These are phyloP conservation scores for Hemichromis elongatus DNA, from an alignment of 2,113 vertebrate species.

Conservation along the genomic window DNA sequence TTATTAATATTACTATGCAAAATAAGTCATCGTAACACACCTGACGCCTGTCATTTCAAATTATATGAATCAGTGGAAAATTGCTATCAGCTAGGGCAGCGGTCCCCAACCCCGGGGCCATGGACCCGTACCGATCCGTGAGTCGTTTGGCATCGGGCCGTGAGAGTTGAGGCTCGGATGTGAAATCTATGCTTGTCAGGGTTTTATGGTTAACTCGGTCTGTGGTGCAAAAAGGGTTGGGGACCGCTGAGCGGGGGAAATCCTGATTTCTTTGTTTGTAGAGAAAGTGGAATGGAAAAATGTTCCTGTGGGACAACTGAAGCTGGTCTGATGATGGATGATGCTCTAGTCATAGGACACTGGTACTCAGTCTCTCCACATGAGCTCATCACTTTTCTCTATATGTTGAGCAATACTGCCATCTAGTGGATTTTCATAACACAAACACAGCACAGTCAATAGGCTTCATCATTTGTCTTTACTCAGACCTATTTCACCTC, in stretches of 20 bases:
- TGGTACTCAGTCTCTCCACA: not conserved
- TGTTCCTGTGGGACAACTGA: not conserved
- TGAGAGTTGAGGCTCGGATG: too few species aligned
- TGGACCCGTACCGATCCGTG: too few species aligned
- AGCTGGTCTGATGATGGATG: not conserved
- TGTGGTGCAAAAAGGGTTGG: too few species aligned
- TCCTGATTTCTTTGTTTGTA: not conserved
- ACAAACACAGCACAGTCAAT: not conserved
- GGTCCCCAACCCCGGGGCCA: too few species aligned
- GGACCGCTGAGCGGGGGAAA: too few species aligned
- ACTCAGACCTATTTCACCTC: not conserved
- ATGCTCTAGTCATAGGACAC: not conserved
- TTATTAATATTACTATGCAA: not conserved
- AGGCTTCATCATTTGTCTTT: not conserved
- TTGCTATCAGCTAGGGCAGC: not conserved
- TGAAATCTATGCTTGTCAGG: too few species aligned
- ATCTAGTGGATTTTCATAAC: constrained; percentile 9
- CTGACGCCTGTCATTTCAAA: not conserved
- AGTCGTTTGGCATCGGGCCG: too few species aligned
- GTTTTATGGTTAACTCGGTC: too few species aligned
- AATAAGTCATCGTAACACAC: not conserved
- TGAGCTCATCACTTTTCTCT: not conserved
- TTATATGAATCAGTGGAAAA: not conserved
- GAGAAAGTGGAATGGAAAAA: not conserved
- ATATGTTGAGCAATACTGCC: constrained; percentile 7